These are phyloP conservation scores for Etheostoma nigrum DNA, from an alignment of 2,797 vertebrate genomes.

Conservation along the genomic window DNA sequence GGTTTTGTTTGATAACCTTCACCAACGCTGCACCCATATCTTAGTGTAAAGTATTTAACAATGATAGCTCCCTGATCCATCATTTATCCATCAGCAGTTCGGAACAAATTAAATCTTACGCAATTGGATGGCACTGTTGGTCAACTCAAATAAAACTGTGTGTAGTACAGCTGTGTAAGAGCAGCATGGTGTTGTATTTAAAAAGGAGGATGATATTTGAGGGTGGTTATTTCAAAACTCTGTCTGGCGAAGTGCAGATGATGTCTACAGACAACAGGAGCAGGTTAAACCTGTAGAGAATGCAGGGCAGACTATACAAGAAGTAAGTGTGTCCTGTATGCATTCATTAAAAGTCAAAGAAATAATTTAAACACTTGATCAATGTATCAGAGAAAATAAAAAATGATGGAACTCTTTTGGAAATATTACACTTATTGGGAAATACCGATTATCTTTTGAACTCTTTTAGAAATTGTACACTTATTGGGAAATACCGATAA, in stretches of 20 bases:
- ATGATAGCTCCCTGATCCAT: background rate
- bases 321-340: background rate
- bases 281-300: slow-evolving; percentile 48
- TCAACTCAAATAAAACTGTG: background rate
- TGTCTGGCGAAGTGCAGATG: slow-evolving; percentile 53
- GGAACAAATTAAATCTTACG: background rate
- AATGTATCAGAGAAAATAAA: background rate
- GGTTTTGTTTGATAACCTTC: slow-evolving; percentile 11
- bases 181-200: slow-evolving; percentile 18
- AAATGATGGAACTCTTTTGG: background rate
- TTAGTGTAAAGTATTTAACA: background rate
- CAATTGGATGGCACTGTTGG: background rate
- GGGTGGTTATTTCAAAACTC: slow-evolving; percentile 51
- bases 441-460: too few relatives aligned
- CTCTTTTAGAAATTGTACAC: background rate
- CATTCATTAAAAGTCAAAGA: slow-evolving; percentile 9
- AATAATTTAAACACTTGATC: background rate
- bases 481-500: too few relatives aligned
- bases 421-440: too few relatives aligned
- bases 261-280: slow-evolving; percentile 33
- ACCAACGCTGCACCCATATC: slow-evolving; percentile 18
- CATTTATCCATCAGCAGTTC: background rate
- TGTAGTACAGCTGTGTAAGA: slow-evolving; percentile 4
- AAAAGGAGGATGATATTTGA: slow-evolving; percentile 43
- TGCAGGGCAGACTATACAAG: slow-evolving; percentile 8